Base-by-base conservation (phyloP, 2,888 invertebrate species). In the Chaitophorus viminalis region DNA sequence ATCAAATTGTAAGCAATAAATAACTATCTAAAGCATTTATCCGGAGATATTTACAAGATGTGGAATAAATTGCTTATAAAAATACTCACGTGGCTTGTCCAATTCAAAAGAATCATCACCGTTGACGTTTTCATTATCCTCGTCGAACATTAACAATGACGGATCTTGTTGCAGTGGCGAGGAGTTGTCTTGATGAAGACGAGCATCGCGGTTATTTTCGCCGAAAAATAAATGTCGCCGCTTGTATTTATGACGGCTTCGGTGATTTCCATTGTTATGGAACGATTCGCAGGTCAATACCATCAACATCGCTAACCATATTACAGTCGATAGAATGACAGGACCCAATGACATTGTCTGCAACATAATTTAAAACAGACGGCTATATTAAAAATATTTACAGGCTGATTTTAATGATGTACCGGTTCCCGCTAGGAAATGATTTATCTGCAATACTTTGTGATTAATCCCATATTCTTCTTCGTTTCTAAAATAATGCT, bases 11-110 rank as follows among this genome's bases (percentile, higher is more conserved):
- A 46, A 39, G 39, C 39, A 39, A 39, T 9, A 6, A 39, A 5
- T 39, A 39, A 8, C n/a, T n/a, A n/a, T 39, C 39, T 11, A 39
- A 39, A 39, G 39, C 6, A 39, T 39, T 8, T 54, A 54, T 54
- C 54, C 54, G 54, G 11, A 54, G 4, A 54, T 18, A 54, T 54
- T 54, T 54, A 39, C 2, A 18, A 54, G 17, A 54, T 1, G 14
- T 54, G 18, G 33, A 72, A 46, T 14, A 29, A 46, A 46, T 46
- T 0, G 14, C 14, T 46, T 46, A 14, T 46, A 11, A 46, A 46
- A 76, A n/a, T 36, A 75, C 83, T 84, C 75, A 84, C 83, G 75
- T 84, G 83, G 83, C 25, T 76, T 84, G 83, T 84, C 83, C 83
- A 84, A 39, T 25, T 84, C 83, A 11, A 76, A 75, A 9, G 74